Conservation (phyloP, 2,113 vertebrate genomes). For the Ramphastos sulfuratus region DNA sequence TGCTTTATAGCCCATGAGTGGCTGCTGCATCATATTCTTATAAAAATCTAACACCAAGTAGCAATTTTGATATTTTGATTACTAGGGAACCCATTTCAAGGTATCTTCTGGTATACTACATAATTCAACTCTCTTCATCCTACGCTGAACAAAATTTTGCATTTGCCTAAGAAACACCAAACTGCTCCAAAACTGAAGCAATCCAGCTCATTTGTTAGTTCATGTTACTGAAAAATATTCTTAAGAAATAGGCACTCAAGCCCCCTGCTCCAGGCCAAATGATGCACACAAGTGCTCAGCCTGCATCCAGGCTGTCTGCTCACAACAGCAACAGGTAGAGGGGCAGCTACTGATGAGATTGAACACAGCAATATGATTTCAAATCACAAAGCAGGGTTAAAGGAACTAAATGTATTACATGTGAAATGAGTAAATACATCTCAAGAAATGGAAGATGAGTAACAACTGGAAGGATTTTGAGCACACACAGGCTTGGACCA, state of each 20-base stretch:
- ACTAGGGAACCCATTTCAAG: neutral
- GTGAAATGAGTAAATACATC: conserved; percentile 70
- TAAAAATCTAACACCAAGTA: neutral
- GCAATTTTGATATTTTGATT: neutral
- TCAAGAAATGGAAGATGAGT: conserved; percentile 60
- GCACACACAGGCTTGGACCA: conserved; percentile 33
- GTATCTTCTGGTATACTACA: no score
- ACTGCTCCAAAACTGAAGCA: neutral
- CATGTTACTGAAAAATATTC: accelerated
- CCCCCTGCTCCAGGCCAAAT: neutral
- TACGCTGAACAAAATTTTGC: neutral
- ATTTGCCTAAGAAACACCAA: neutral
- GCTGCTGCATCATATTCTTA: neutral
- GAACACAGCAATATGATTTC: neutral
- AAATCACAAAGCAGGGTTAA: neutral
- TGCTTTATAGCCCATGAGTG: accelerated
- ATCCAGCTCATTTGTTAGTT: neutral
- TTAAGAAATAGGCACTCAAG: neutral
- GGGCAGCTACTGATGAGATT: accelerated
- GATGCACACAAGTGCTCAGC: accelerated
- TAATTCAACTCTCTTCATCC: no score
- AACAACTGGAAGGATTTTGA: conserved; percentile 67
- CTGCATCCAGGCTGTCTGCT: neutral
- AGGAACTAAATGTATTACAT: conserved; percentile 18
- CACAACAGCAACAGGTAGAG: neutral